Evolutionary conservation across 2,888 invertebrate genomes (phyloP), one percentile per base, ranked within the genome.

Genomic region (Slavum lentiscoides): DNA sequence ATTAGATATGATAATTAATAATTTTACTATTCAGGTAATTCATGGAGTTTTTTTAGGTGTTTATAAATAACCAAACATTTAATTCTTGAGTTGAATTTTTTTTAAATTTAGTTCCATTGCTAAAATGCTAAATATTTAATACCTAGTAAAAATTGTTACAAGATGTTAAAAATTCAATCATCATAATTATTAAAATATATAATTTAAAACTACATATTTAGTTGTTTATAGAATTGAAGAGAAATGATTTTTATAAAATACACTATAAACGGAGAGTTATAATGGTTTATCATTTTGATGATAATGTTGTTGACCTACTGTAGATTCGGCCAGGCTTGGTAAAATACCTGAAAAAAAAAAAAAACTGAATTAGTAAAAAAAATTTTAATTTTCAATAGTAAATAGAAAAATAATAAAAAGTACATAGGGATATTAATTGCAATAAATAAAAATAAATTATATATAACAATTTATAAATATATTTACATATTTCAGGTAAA

Each of bases 401-500:
- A 43, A 68, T 15, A 59, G 2, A 68, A 59, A 21, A 30, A 30
- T 58, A 67, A 69, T n/a, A 43, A 70, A 30, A 53, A 64, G 23
- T 39, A 59, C 53, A 61, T 21, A 53, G 62, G 62, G 39, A 62
- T 77, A 62, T 21, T 76, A 61, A 55, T 49, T 39, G 49, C 17
- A 59, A 62, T 49, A 77, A 77, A 77, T 66, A 58, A 64, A 58
- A 70, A 80, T n/a, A 80, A 80, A 58, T 55, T 72, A 66, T 58
- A 64, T 61, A 62, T 80, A 72, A 80, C 80, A 80, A 72, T 64
- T 66, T 72, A 75, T 75, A 80, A 80, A 72, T 80, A 72, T 80
- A 80, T 80, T 80, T 80, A 80, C 80, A 80, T 19, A 13, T 64
- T 70, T 80, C 70, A 80, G 70, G 53, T 72, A 72, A 77, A 80